phyloP scores from a whole-genome alignment of 2,797 vertebrate species.

The Thamnophis elegans region DNA sequence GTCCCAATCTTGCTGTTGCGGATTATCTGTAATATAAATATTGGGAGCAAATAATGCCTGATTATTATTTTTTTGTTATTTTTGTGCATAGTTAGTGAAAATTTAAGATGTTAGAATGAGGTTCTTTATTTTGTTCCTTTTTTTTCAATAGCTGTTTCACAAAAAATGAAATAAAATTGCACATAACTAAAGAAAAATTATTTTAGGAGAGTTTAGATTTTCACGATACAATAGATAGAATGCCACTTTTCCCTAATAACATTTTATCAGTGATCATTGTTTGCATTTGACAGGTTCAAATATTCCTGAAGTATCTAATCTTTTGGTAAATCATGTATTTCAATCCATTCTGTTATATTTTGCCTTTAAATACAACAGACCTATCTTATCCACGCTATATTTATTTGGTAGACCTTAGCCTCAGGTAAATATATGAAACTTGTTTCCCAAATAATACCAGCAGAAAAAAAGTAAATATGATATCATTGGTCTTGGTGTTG shows the following conservation, averaged over 20 bases:
- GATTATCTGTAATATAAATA: background rate
- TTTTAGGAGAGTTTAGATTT: background rate
- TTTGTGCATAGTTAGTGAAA: background rate
- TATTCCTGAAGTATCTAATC: slow-evolving; percentile 51
- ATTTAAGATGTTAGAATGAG: background rate
- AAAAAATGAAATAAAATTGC: background rate
- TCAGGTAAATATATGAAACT: background rate
- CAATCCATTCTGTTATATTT: slow-evolving; percentile 9
- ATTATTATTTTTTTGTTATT: background rate
- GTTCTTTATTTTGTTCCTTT: background rate
- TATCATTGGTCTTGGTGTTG: background rate
- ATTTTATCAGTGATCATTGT: background rate
- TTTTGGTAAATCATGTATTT: slow-evolving; percentile 45
- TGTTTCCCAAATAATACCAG: slow-evolving; percentile 13
- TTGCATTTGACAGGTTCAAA: slow-evolving; percentile 20
- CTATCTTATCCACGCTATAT: background rate
- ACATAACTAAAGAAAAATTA: background rate
- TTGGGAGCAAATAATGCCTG: background rate
- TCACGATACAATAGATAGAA: background rate
- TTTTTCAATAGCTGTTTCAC: background rate
- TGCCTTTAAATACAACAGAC: background rate
- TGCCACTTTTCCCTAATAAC: background rate
- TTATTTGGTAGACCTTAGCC: background rate
- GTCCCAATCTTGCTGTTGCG: background rate
- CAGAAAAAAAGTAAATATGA: background rate